Percentiles rank a stretch among this genome's conserved stretches.
Conservation (phyloP, 2,888 invertebrate species). For the Mactromeris polynyma region DNA sequence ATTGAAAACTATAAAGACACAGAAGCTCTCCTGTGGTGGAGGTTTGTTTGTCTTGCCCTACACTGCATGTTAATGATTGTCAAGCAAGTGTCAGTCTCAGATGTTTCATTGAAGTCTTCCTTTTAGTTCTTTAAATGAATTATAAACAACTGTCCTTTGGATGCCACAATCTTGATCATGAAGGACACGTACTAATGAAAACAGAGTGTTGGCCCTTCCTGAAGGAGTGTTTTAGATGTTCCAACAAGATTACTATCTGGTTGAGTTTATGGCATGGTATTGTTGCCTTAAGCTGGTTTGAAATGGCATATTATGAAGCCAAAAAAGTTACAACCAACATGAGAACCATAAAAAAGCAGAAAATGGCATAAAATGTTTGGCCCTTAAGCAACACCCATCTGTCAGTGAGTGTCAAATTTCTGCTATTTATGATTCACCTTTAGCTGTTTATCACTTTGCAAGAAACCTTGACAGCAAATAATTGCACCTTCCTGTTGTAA, state of each 20-base stretch:
- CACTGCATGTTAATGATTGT: neutral
- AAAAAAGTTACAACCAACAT: neutral
- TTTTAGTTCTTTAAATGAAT: neutral
- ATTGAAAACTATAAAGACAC: neutral
- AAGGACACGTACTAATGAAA: neutral
- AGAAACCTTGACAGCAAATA: neutral
- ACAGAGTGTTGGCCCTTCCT: neutral
- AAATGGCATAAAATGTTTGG: conserved; percentile 6
- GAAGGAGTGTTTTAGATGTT: neutral
- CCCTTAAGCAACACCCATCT: conserved; percentile 22
- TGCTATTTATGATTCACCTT: neutral
- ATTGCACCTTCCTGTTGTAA: neutral
- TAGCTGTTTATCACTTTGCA: neutral
- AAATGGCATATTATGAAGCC: neutral
- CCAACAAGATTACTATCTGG: neutral
- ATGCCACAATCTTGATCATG: neutral
- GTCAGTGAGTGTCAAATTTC: neutral
- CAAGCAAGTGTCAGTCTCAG: neutral
- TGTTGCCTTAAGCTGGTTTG: conserved; percentile 5
- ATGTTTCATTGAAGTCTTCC: neutral
- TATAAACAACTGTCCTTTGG: neutral
- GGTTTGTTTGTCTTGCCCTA: neutral
- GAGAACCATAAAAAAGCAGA: neutral
- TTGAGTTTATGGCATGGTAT: neutral
- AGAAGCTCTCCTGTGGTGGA: neutral